A percentile compares a stretch with the other conserved stretches of the same genome.
These are phyloP conservation scores for Agrypnus murinus DNA, from an alignment of 2,888 invertebrate species.

Conservation along the genomic window DNA sequence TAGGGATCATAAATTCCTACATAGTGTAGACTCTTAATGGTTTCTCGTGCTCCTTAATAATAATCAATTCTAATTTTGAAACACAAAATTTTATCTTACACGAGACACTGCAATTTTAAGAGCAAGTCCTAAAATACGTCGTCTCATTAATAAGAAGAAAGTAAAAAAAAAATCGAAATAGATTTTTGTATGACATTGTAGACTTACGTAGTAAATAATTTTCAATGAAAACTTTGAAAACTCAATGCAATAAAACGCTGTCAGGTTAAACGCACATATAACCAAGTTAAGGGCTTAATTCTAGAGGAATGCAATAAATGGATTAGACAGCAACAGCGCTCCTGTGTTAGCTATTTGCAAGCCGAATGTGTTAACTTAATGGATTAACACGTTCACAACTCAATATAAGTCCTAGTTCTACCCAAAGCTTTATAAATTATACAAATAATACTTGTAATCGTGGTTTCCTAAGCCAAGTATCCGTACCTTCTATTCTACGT, in stretches of 20 bases:
- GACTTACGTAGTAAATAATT: too few relatives aligned
- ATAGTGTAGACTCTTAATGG: too few relatives aligned
- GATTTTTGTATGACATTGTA: too few relatives aligned
- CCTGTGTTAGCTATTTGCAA: slow-evolving; percentile 36
- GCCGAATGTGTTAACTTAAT: slow-evolving; percentile 46
- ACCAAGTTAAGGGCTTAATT: slow-evolving; percentile 26
- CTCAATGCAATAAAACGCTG: neutral
- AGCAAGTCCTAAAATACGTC: neutral
- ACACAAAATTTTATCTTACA: slow-evolving; percentile 26
- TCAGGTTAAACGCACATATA: slow-evolving; percentile 25
- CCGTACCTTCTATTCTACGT: slow-evolving; percentile 2
- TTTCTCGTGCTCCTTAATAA: slow-evolving; percentile 29
- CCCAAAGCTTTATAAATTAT: slow-evolving; percentile 32
- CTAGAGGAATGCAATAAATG: slow-evolving; percentile 36
- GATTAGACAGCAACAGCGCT: slow-evolving; percentile 28
- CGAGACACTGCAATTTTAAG: slow-evolving; percentile 27
- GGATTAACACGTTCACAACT: slow-evolving; percentile 43
- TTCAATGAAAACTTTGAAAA: too few relatives aligned
- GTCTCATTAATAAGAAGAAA: too few relatives aligned
- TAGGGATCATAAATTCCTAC: too few relatives aligned
- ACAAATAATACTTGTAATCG: slow-evolving; percentile 33
- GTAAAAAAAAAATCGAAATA: neutral
- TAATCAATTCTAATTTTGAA: slow-evolving; percentile 23
- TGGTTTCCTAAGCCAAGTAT: slow-evolving; percentile 19
- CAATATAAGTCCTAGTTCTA: slow-evolving; percentile 33